Base-by-base conservation (phyloP, 2,797 vertebrate species). In the Antrozous pallidus region DNA sequence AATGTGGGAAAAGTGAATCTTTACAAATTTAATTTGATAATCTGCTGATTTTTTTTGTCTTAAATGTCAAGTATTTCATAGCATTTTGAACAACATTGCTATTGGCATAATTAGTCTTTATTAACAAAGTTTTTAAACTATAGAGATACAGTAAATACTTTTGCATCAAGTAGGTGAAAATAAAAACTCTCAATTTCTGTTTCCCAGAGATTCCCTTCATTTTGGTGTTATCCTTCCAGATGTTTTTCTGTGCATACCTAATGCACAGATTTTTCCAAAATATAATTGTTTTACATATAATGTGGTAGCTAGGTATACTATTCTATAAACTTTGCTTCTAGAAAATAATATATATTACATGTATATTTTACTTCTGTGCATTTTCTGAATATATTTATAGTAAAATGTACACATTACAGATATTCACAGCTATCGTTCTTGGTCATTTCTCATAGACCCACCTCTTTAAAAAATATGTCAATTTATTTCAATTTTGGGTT, bases 11-110 rank as follows among this genome's bases (percentile, higher is more conserved):
- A 87, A 90, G 40, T 70, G 49, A 85, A 82, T 82, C 40, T 80
- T 14, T 63, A 77, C 31, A 26, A 93, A 92, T 80, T 90, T 82
- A 86, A 74, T 91, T 95, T 87, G 49, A 36, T 90, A 20, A 63
- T 73, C 31, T 77, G 73, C 85, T 93, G 31, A 91, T 20, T 36
- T 31, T 38, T 77, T 88, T 56, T n/a, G 12, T 89, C 31, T 91
- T 75, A 38, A 77, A 78, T 91, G 56, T 92, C 10, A 69, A 85
- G 47, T 26, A 83, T 87, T 89, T 90, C 18, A 28, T 61, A 78
- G 13, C 22, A 63, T 79, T 88, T 97, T 88, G 36, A 86, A 51
- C 4, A 85, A 82, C 85, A 83, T 75, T 80, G 13, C 22, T 75
- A 14, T 83, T 82, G 58, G 13, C 38, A 36, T 11, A 4, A 69